Conservation (phyloP, 2,797 vertebrate genomes). For the Garrulus glandarius region DNA sequence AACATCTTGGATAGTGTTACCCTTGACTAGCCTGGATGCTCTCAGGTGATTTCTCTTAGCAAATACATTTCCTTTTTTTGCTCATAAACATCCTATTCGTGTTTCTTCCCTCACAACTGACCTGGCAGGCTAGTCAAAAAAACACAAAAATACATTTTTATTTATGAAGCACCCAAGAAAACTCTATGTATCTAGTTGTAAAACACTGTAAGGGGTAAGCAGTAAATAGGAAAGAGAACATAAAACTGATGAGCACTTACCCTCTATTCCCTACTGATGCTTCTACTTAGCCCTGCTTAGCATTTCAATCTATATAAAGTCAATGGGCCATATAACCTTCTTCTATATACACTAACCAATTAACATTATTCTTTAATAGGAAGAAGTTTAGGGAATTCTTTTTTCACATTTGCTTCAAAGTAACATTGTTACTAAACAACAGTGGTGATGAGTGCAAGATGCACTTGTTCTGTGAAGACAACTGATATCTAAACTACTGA, state of each 20-base stretch:
- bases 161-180: slow-evolving; percentile 20
- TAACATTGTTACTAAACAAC: slow-evolving; percentile 33
- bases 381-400: slow-evolving; percentile 64
- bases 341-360: slow-evolving; percentile 67
- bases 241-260: slow-evolving; percentile 67
- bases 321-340: slow-evolving; percentile 74
- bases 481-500: neutral
- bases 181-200: slow-evolving; percentile 28
- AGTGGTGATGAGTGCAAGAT: neutral
- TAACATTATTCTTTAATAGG: slow-evolving; percentile 73
- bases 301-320: slow-evolving; percentile 77
- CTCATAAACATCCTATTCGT: neutral
- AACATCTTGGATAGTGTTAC: neutral
- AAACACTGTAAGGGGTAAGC: slow-evolving; percentile 69
- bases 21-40: neutral
- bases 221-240: slow-evolving; percentile 68
- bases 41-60: neutral
- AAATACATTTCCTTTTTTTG: neutral
- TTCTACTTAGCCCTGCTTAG: slow-evolving; percentile 72
- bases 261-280: slow-evolving; percentile 65
- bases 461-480: neutral
- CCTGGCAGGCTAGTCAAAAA: neutral
- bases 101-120: neutral
- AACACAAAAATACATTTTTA: slow-evolving; percentile 13
- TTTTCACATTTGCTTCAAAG: slow-evolving; percentile 49